These are phyloP conservation scores for Serripes groenlandicus DNA, from an alignment of 2,888 invertebrate genomes.

Conservation along the genomic window DNA sequence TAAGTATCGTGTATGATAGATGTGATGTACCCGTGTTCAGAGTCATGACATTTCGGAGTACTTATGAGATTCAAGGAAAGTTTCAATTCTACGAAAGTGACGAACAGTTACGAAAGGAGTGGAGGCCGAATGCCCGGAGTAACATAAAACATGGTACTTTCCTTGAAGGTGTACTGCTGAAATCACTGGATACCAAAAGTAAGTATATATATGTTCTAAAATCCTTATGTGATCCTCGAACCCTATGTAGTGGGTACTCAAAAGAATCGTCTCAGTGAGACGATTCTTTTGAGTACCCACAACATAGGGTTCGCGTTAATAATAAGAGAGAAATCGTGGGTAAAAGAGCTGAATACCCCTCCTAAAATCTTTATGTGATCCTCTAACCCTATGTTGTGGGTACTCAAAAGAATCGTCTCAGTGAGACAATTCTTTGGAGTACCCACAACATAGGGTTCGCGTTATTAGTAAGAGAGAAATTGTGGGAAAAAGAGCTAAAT, in stretches of 20 bases:
- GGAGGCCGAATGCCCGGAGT: conserved; percentile 70
- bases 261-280: neutral
- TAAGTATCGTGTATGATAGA: neutral
- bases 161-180: conserved; percentile 79
- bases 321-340: too few species aligned
- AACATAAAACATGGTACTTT: conserved; percentile 75
- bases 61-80: conserved; percentile 71
- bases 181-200: conserved; percentile 76
- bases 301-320: too few species aligned
- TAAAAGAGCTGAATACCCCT: too few species aligned
- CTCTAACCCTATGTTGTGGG: too few species aligned
- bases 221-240: too few species aligned
- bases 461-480: too few species aligned
- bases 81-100: conserved; percentile 71
- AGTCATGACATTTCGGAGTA: conserved; percentile 67
- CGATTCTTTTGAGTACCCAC: too few species aligned
- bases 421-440: too few species aligned
- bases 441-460: too few species aligned
- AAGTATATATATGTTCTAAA: conserved; percentile 52
- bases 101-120: conserved; percentile 65
- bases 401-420: too few species aligned
- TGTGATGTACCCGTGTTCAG: conserved; percentile 10
- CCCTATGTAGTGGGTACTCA: neutral
- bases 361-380: too few species aligned
- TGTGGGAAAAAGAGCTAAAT: too few species aligned